Evolutionary conservation across 1,140 invertebrate genomes (phyloP), one percentile per base, ranked within the genome.

Genomic region (Sinella curviseta): DNA sequence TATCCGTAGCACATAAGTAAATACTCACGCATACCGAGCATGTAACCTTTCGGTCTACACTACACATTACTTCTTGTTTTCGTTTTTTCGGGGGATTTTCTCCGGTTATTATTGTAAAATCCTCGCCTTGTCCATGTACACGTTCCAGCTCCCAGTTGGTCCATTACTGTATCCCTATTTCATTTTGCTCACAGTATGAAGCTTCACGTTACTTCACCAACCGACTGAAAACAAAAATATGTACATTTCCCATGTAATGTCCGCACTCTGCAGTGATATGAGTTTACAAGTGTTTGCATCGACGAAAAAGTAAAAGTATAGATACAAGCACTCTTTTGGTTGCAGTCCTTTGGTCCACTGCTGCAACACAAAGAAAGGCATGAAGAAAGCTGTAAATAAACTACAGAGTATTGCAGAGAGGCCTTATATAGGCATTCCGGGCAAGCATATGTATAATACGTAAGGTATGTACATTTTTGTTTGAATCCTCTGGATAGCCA

Each of bases 111-210:
- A 65, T 26, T 65, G 57, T 65, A 65, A 65, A 26, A 65, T 65
- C 26, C 57, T 26, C 24, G 24, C 39, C 4, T 65, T 65, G 26
- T 26, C 24, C 57, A 26, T 70, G 28, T 70, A 33, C 65, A 70
- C 30, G 65, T 70, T 70, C 31, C 65, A 31, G 65, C 24, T 70
- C 65, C 65, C 65, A 70, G 65, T 70, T 70, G 65, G 65, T 70
- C 65, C 65, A 70, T 70, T 70, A 70, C 65, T 17, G 8, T 33
- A 33, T 33, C 30, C 65, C 65, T 70, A 31, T 70, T 70, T 70
- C 65, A 70, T 70, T 70, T 70, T 33, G 65, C 24, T 30, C 8
- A 70, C 65, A 65, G 57, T 65, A 26, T 26, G 57, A 4, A 65
- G n/a, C 57, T n/a, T 65, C 57, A 65, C 57, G 24, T 14, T 65